Evolutionary conservation across 2,113 vertebrate genomes (phyloP).

Genomic region (Zosterops borbonicus): DNA sequence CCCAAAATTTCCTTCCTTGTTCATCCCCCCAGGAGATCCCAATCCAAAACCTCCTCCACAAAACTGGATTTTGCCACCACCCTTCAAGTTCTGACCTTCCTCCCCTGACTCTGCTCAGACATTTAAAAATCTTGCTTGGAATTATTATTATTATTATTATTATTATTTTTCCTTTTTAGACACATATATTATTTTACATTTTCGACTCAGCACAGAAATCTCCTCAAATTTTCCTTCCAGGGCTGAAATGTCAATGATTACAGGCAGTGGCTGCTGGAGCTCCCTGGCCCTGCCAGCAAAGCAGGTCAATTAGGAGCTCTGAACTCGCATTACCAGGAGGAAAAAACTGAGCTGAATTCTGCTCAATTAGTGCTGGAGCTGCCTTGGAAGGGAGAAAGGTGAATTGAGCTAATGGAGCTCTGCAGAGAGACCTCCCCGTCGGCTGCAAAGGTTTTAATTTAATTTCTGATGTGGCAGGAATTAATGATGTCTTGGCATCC

Average conservation of each 20-base stretch:
- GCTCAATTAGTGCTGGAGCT: conserved; percentile 35
- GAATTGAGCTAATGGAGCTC: conserved; percentile 25
- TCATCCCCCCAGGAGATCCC: no score
- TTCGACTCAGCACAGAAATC: background rate
- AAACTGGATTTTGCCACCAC: background rate
- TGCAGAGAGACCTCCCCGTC: background rate
- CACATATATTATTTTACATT: background rate
- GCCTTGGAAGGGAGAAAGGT: conserved; percentile 1
- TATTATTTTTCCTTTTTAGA: background rate
- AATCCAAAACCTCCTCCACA: no score
- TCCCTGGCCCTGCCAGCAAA: conserved; percentile 35
- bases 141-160: background rate
- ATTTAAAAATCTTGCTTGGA: background rate
- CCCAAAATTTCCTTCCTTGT: no score
- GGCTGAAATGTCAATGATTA: conserved; percentile 15
- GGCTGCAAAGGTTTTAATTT: background rate
- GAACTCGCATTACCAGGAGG: conserved; percentile 14
- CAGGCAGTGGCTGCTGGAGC: conserved; percentile 1
- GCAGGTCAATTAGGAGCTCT: conserved; percentile 38
- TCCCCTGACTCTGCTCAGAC: background rate
- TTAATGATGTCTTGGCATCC: background rate
- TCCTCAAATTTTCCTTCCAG: conserved; percentile 23
- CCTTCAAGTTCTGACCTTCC: background rate
- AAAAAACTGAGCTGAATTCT: conserved; percentile 40
- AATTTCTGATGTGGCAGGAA: background rate